Percentiles rank a stretch among this genome's conserved stretches.
Evolutionary conservation across 2,113 vertebrate species (phyloP).

Genomic region (Lophotis ruficrista): DNA sequence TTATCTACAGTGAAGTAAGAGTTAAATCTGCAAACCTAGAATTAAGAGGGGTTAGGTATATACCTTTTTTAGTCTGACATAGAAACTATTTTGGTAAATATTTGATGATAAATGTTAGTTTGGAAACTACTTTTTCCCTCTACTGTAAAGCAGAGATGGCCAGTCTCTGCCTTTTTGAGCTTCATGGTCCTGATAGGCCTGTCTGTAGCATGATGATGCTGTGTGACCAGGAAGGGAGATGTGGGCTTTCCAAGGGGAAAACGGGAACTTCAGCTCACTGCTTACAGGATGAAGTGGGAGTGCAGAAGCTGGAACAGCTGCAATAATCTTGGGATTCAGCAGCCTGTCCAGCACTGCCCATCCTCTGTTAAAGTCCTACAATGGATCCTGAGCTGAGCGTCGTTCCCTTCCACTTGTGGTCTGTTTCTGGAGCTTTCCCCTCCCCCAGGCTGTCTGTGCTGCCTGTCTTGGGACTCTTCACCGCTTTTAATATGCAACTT

Average conservation of each 20-base stretch:
- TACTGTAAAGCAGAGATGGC: not conserved
- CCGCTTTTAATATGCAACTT: not conserved
- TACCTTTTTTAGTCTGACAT: not conserved
- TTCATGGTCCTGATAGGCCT: not conserved
- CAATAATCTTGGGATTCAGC: not conserved
- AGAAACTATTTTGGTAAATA: not conserved
- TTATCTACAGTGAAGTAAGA: not conserved
- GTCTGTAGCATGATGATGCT: not conserved
- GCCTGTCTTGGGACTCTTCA: not conserved
- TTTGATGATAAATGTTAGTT: not conserved
- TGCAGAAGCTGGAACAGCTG: not conserved
- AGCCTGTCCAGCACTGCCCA: not conserved
- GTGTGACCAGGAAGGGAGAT: not conserved
- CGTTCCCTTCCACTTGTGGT: not conserved
- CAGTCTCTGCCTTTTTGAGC: not conserved
- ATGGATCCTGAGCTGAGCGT: not conserved
- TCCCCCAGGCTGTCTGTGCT: not conserved
- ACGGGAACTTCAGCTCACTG: not conserved
- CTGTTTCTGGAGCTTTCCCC: not conserved
- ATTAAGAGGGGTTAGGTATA: not conserved
- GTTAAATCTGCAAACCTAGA: not conserved
- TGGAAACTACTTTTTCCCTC: not conserved
- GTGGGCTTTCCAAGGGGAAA: not conserved
- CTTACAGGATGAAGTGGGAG: not conserved
- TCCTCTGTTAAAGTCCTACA: not conserved